phyloP scores from a whole-genome alignment of 2,113 vertebrate genomes.

The Seriola rivoliana region DNA sequence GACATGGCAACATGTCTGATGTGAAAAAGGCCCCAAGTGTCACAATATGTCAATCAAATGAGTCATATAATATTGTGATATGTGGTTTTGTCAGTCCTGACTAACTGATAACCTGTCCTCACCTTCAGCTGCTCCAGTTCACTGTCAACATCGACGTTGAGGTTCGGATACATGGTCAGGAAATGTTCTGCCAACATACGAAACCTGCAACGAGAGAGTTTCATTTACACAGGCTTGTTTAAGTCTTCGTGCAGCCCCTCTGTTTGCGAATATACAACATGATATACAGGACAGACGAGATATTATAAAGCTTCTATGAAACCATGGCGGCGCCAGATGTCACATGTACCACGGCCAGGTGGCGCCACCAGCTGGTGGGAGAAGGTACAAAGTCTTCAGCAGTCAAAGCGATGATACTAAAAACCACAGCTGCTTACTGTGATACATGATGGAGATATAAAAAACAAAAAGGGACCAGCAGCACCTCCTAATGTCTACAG shows the following conservation, averaged over 20 bases:
- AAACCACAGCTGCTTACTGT: background rate
- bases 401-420: background rate
- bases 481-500: background rate
- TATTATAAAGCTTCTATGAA: background rate
- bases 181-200: conserved; percentile 84
- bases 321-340: background rate
- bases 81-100: background rate
- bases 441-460: background rate
- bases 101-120: conserved; percentile 21
- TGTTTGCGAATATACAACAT: background rate
- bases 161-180: conserved; percentile 84
- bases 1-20: background rate
- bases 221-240: background rate
- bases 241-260: background rate
- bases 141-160: conserved; percentile 80
- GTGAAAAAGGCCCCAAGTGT: background rate
- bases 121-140: conserved; percentile 88
- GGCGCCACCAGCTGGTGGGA: conserved; percentile 58
- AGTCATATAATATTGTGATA: background rate
- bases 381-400: background rate
- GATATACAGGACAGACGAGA: background rate
- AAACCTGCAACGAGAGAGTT: conserved; percentile 74
- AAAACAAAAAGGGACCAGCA: background rate
- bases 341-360: background rate
- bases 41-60: background rate